These are phyloP conservation scores for Leuctra nigra DNA, from an alignment of 2,888 invertebrate genomes.

Conservation along the genomic window DNA sequence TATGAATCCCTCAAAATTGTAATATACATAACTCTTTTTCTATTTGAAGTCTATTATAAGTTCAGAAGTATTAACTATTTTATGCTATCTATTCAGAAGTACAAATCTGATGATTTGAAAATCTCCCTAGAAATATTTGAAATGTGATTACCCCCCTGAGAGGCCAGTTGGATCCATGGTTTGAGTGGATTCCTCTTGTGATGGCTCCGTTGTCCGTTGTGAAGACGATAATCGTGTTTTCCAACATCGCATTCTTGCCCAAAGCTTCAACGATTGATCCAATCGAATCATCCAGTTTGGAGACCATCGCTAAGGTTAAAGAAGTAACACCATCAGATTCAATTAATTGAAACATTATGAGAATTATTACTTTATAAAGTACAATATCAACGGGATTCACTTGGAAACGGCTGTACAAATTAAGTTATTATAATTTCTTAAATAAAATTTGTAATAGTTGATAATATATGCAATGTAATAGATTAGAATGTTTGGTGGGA, in stretches of 20 bases:
- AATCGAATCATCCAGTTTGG: slow-evolving; percentile 76
- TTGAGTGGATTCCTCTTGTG: slow-evolving; percentile 59
- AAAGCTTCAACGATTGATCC: slow-evolving; percentile 67
- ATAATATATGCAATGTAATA: too few relatives aligned
- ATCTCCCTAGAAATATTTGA: not conserved
- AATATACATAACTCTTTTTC: too few relatives aligned
- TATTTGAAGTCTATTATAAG: not conserved
- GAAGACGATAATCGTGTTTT: slow-evolving; percentile 78
- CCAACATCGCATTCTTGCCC: slow-evolving; percentile 56
- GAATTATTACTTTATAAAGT: too few relatives aligned
- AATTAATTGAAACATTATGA: too few relatives aligned
- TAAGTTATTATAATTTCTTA: too few relatives aligned
- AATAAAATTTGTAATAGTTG: too few relatives aligned
- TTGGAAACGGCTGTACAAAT: too few relatives aligned
- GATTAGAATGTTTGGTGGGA: too few relatives aligned
- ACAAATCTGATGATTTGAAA: not conserved
- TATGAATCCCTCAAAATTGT: too few relatives aligned
- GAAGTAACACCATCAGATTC: too few relatives aligned
- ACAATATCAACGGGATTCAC: too few relatives aligned
- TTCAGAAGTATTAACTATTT: not conserved
- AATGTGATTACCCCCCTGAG: slow-evolving; percentile 54
- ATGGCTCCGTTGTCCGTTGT: slow-evolving; percentile 85
- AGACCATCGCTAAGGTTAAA: slow-evolving; percentile 64
- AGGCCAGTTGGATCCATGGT: slow-evolving; percentile 73
- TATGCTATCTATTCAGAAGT: not conserved